Evolutionary conservation across 2,888 invertebrate species (phyloP).

Genomic region (Cosmia trapezina): DNA sequence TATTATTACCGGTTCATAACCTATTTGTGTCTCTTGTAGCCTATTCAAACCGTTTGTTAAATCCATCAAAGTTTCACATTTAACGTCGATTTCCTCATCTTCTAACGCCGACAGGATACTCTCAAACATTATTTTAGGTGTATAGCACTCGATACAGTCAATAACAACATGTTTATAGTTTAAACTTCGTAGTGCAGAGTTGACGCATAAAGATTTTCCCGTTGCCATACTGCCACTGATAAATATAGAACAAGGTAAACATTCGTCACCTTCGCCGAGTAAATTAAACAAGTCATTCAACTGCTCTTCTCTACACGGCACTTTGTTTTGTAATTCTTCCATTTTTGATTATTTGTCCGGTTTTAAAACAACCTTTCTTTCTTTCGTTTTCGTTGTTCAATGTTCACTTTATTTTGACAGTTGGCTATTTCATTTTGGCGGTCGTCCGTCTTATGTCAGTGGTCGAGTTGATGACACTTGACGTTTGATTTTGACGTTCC

Average conservation of each 20-base stretch:
- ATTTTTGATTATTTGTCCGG: constrained; percentile 73
- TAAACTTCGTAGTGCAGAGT: constrained; percentile 90
- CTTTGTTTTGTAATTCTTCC: constrained; percentile 86
- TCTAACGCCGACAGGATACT: constrained; percentile 92
- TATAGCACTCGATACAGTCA: constrained; percentile 96
- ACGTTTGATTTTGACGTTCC: constrained; percentile 57
- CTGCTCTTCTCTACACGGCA: constrained; percentile 88
- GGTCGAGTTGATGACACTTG: constrained; percentile 6
- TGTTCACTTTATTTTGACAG: constrained; percentile 49
- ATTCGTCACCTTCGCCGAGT: constrained; percentile 90
- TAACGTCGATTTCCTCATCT: constrained; percentile 82
- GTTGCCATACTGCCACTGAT: constrained; percentile 95
- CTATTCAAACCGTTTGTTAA: constrained; percentile 89
- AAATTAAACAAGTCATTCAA: constrained; percentile 87
- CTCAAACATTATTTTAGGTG: constrained; percentile 94
- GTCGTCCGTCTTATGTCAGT: constrained; percentile 17
- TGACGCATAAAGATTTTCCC: constrained; percentile 94
- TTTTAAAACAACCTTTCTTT: constrained; percentile 21
- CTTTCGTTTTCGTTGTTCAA: constrained; percentile 4
- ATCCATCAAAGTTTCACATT: constrained; percentile 93
- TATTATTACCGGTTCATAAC: constrained; percentile 90
- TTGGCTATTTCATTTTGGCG: constrained; percentile 41
- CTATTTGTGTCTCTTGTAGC: constrained; percentile 71
- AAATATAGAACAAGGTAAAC: constrained; percentile 93
- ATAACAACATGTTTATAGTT: constrained; percentile 91